These are phyloP conservation scores for Drosophila putrida DNA, from an alignment of 2,888 invertebrate genomes.

Conservation along the genomic window DNA sequence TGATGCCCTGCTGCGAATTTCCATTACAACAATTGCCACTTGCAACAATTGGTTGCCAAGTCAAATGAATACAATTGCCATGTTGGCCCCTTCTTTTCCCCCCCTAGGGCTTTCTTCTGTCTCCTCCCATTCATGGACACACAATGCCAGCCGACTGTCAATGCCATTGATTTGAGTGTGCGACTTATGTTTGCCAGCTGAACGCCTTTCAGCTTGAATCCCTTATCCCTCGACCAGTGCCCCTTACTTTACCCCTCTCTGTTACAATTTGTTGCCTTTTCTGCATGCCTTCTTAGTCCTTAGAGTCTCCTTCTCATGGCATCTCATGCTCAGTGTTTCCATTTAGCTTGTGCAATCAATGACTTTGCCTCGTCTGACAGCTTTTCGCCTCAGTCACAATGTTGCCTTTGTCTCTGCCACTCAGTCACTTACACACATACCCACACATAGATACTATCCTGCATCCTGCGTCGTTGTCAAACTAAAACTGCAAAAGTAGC, in stretches of 20 bases:
- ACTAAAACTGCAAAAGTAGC: constrained; percentile 53
- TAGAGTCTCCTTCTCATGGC: constrained; percentile 20
- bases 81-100: constrained; percentile 13
- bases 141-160: constrained; percentile 64
- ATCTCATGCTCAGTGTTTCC: constrained; percentile 19
- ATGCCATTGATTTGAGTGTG: constrained; percentile 77
- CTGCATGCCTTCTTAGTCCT: constrained; percentile 43
- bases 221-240: constrained; percentile 6
- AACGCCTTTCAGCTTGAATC: constrained; percentile 64
- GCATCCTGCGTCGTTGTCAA: constrained; percentile 24
- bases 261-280: constrained; percentile 20
- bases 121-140: constrained; percentile 9
- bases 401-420: constrained; percentile 48
- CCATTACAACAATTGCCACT: constrained; percentile 73
- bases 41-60: constrained; percentile 78
- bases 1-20: constrained; percentile 71
- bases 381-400: constrained; percentile 39
- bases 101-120: constrained; percentile 4
- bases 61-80: constrained; percentile 78
- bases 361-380: constrained; percentile 48
- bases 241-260: background rate
- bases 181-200: constrained; percentile 79
- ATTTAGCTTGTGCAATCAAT: constrained; percentile 66
- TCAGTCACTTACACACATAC: constrained; percentile 19
- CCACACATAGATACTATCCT: constrained; percentile 8